Percentiles rank a stretch among this genome's conserved stretches.
Evolutionary conservation across 2,113 vertebrate species (phyloP).

Genomic region (Suricata suricatta): DNA sequence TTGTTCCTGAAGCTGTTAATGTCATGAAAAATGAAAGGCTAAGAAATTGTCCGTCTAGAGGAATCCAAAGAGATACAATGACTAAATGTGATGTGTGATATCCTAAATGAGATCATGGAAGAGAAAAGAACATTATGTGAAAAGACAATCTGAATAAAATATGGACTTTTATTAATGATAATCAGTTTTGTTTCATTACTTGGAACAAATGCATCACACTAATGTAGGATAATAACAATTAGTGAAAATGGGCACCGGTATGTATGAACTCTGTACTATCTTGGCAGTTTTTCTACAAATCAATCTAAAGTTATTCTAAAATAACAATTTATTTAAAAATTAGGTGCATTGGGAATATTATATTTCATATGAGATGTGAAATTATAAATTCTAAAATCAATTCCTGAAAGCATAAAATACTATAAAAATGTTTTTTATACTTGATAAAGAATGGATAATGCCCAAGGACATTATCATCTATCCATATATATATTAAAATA

Average conservation of each 20-base stretch:
- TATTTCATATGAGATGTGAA: conserved; percentile 11
- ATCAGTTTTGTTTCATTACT: not conserved
- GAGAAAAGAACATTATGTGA: not conserved
- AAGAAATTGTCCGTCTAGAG: not conserved
- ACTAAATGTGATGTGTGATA: not conserved
- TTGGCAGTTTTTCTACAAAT: not conserved
- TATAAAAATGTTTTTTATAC: not conserved
- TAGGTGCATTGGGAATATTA: not conserved
- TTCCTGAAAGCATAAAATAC: not conserved
- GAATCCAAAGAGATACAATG: not conserved
- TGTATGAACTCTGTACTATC: not conserved
- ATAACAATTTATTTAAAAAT: not conserved
- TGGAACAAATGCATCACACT: not conserved
- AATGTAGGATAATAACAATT: not conserved
- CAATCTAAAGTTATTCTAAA: conserved; percentile 21
- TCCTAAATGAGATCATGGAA: not conserved
- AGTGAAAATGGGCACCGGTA: not conserved
- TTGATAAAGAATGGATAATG: not conserved
- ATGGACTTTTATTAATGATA: not conserved
- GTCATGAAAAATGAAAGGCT: not conserved
- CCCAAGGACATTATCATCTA: not conserved
- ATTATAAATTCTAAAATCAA: conserved; percentile 21
- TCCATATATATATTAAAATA: too few species aligned
- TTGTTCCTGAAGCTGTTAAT: not conserved
- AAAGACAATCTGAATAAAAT: not conserved